These are phyloP conservation scores for Oriolus oriolus DNA, from an alignment of 2,113 vertebrate genomes.

Conservation along the genomic window DNA sequence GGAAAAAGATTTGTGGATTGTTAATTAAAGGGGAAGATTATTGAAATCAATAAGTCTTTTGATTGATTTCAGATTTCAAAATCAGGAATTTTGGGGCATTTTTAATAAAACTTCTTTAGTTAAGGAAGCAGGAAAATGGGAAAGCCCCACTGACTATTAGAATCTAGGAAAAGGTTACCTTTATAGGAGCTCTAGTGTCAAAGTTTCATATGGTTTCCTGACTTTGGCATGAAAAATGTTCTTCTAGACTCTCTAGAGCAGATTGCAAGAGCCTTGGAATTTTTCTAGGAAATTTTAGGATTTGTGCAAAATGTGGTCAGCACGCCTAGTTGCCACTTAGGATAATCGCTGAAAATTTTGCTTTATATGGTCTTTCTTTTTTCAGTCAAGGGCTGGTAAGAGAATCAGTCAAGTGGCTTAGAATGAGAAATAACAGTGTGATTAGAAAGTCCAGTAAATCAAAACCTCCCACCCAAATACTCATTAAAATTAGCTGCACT, in stretches of 20 bases:
- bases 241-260: background rate
- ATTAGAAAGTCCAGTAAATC: background rate
- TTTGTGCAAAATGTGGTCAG: background rate
- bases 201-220: background rate
- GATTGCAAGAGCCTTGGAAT: background rate
- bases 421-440: background rate
- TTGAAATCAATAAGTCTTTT: background rate
- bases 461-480: background rate
- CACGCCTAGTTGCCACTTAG: background rate
- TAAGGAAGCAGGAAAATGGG: background rate
- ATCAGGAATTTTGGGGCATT: background rate
- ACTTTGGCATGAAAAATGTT: background rate
- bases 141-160: background rate
- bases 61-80: background rate
- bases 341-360: background rate
- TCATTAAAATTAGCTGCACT: background rate
- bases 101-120: background rate
- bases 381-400: background rate
- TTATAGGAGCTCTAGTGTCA: background rate
- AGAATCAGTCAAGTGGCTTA: background rate
- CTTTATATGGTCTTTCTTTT: background rate
- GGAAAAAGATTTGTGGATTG: background rate
- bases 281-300: background rate
- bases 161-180: background rate
- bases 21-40: background rate